Percentiles rank a stretch among this genome's conserved stretches.
phyloP scores from a whole-genome alignment of 2,797 vertebrate species.

The Chelonia mydas region DNA sequence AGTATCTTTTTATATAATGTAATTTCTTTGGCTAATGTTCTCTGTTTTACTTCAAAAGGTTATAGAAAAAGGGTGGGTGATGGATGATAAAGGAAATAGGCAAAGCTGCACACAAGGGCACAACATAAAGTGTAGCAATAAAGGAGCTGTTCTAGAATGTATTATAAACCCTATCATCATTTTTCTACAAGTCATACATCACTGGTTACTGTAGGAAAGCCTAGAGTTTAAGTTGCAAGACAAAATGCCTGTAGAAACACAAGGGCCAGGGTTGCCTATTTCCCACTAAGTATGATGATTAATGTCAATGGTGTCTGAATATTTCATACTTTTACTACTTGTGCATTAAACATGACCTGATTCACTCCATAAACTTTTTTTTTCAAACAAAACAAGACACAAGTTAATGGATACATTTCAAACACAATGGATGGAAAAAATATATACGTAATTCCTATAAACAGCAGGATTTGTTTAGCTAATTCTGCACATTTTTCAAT shows the following conservation, averaged over 20 bases:
- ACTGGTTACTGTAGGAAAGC: not conserved
- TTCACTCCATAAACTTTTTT: not conserved
- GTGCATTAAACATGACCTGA: not conserved
- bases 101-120: constrained; percentile 55
- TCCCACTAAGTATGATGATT: not conserved
- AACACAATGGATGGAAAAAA: not conserved
- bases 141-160: not conserved
- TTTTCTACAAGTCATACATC: not conserved
- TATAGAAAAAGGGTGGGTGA: constrained; percentile 71
- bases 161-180: not conserved
- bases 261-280: not conserved
- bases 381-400: not conserved
- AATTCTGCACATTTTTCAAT: not conserved
- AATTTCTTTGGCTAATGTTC: constrained; percentile 86
- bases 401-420: constrained; percentile 1
- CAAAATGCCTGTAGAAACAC: not conserved
- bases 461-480: not conserved
- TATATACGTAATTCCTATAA: not conserved
- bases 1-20: constrained; percentile 83
- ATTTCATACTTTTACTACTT: not conserved
- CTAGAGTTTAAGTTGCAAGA: not conserved
- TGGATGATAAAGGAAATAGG: constrained; percentile 69
- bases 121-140: constrained; percentile 30
- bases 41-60: constrained; percentile 82
- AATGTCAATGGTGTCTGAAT: not conserved